phyloP scores from a whole-genome alignment of 2,888 invertebrate species.

The Balanococcus diminutus region DNA sequence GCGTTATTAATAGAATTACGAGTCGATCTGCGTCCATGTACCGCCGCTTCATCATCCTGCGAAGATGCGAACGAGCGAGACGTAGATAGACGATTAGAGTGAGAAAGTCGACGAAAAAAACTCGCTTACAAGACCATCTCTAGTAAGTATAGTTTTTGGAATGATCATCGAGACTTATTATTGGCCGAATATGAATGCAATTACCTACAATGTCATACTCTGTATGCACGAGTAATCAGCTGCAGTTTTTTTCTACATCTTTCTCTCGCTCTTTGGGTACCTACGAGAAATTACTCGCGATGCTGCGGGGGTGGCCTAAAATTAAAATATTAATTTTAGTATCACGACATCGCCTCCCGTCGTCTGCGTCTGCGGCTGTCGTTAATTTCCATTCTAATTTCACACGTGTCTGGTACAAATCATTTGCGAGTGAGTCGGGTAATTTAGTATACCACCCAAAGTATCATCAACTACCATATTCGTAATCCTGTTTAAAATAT shows the following conservation, averaged over 20 bases:
- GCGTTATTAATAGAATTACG: slow-evolving; percentile 36
- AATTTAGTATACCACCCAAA: slow-evolving; percentile 37
- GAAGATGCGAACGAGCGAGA: background rate
- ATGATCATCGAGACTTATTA: background rate
- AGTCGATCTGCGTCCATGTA: slow-evolving; percentile 3
- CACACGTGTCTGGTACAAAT: slow-evolving; percentile 38
- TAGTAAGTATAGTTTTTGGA: background rate
- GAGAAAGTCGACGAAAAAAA: background rate
- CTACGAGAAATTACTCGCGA: background rate
- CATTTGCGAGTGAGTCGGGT: slow-evolving; percentile 25
- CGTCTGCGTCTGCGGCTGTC: background rate
- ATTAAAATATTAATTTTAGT: slow-evolving; percentile 15
- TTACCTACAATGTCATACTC: background rate
- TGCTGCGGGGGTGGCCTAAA: background rate
- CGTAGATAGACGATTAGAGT: background rate
- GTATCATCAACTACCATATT: background rate
- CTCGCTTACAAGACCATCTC: background rate
- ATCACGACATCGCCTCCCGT: background rate
- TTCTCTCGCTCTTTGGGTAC: background rate
- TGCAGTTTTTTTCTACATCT: background rate
- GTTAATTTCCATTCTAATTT: slow-evolving; percentile 29
- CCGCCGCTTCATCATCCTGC: background rate
- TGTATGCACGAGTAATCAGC: background rate
- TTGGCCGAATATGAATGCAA: slow-evolving; percentile 33
- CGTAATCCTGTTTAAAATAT: slow-evolving; percentile 24